Base-by-base conservation (phyloP, 2,888 invertebrate species). In the Drosophila picticornis region DNA sequence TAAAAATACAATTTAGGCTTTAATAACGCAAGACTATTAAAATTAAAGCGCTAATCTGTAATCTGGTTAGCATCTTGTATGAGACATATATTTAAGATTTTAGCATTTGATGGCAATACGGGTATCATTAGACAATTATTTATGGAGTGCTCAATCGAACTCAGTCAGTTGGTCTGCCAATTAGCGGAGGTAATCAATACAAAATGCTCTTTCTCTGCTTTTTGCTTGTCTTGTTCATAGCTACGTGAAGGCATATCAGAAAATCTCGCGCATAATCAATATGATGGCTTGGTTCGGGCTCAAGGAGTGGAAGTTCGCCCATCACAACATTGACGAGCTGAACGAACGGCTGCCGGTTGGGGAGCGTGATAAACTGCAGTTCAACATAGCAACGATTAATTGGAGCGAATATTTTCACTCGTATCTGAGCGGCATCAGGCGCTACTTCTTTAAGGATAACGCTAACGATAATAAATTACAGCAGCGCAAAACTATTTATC, bases 351-450 rank as follows among this genome's bases (percentile, higher is more conserved):
- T 93, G 70, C 81, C 83, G 6, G 64, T 34, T 11, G 77, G 66
- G 38, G 89, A 90, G 70, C 91, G 90, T 34, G 76, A 83, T 61
- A 73, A 91, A 76, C 87, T 93, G 72, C 92, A 92, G 86, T 96
- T 96, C 89, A 95, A 95, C 90, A 94, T 96, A 71, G 93, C 93
- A 38, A 94, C 94, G 60, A 94, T 97, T 72, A 93, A 96, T 90
- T 97, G 97, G 96, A 92, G 94, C 53, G 92, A 94, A 58, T 97
- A 96, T 91, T 95, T 96, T 87, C 94, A 94, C 75, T 94, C 94
- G 65, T 96, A 96, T 91, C 94, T 96, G 55, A 94, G 94, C 83
- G 97, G 97, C 48, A 94, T 96, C 64, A 94, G 96, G 81, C 93
- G 94, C 72, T 96, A 95, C 92, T 93, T 96, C 81, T 94, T 96